phyloP scores from a whole-genome alignment of 2,797 vertebrate genomes.

The Anableps anableps region DNA sequence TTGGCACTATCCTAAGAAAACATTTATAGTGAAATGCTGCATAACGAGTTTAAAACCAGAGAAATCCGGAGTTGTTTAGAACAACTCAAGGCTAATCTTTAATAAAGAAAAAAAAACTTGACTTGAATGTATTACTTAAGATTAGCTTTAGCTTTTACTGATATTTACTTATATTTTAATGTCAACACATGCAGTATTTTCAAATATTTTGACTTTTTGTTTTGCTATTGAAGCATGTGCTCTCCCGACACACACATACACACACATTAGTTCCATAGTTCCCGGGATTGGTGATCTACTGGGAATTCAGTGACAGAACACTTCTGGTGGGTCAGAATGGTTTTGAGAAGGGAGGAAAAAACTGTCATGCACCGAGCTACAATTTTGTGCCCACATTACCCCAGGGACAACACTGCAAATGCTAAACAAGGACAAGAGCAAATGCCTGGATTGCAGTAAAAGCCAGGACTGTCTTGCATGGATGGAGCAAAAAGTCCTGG shows the following conservation, averaged over 20 bases:
- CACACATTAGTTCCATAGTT: constrained; percentile 40
- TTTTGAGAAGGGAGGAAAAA: constrained; percentile 34
- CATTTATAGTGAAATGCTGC: too few relatives aligned
- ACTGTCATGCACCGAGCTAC: constrained; percentile 38
- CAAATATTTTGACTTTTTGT: constrained; percentile 32
- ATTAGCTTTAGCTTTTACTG: neutral
- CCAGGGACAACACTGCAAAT: constrained; percentile 54
- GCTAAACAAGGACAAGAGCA: constrained; percentile 72
- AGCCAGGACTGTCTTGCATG: constrained; percentile 54
- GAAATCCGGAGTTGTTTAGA: neutral
- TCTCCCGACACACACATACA: constrained; percentile 28
- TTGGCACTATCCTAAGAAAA: too few relatives aligned
- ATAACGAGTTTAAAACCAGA: neutral
- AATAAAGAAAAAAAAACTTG: too few relatives aligned
- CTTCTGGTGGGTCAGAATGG: constrained; percentile 54
- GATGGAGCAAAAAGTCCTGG: constrained; percentile 66
- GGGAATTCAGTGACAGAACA: constrained; percentile 53
- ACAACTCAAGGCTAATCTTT: neutral
- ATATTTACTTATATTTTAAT: neutral
- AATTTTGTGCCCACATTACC: constrained; percentile 47
- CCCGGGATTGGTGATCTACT: constrained; percentile 35
- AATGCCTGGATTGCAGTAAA: constrained; percentile 56
- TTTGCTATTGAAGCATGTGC: constrained; percentile 34
- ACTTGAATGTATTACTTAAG: neutral
- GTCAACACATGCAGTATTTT: constrained; percentile 30